Conservation (phyloP, 2,113 vertebrate genomes). For the Shinisaurus crocodilurus region DNA sequence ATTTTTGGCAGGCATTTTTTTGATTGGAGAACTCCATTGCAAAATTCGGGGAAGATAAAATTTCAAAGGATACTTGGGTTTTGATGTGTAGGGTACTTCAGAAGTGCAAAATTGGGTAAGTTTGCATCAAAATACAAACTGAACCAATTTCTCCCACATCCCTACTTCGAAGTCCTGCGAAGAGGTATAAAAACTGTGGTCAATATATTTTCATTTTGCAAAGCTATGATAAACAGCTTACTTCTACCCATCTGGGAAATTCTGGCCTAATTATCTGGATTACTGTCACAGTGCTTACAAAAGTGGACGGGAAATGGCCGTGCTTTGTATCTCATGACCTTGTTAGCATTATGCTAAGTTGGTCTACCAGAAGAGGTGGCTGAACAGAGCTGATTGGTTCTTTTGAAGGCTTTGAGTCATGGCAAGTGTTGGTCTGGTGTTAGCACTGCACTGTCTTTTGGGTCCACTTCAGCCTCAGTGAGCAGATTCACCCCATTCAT, state of each 20-base stretch:
- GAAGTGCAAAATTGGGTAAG: too few species aligned
- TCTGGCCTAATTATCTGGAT: conserved; percentile 6
- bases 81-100: too few species aligned
- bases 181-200: too few species aligned
- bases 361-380: neutral
- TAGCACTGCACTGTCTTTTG: neutral
- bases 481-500: neutral
- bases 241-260: neutral
- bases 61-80: too few species aligned
- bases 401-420: neutral
- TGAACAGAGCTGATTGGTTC: neutral
- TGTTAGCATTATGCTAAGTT: neutral
- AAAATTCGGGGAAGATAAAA: too few species aligned
- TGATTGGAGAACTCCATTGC: too few species aligned
- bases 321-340: neutral
- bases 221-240: conserved; percentile 8
- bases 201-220: neutral
- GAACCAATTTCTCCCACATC: too few species aligned
- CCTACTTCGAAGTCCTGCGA: too few species aligned
- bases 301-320: neutral
- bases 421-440: neutral
- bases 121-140: too few species aligned
- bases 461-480: neutral
- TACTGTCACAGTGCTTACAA: neutral
- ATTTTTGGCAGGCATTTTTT: too few species aligned